Evolutionary conservation across 2,888 invertebrate species (phyloP), one percentile per base, ranked within the genome.

Genomic region (Achlya flavicornis): DNA sequence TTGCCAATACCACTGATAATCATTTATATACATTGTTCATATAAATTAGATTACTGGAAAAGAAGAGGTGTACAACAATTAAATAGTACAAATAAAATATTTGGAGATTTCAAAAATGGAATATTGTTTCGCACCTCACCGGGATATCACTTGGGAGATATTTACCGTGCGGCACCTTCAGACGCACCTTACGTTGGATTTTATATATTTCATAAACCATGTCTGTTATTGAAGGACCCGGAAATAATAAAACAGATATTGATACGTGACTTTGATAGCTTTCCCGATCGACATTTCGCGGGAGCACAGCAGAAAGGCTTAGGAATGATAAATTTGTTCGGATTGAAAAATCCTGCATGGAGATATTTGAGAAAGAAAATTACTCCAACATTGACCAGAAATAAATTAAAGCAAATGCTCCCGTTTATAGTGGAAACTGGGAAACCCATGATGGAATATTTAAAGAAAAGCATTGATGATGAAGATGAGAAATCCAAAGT

Each of bases 181-280:
- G 67, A 75, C 16, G 71, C 65, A 0, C 74, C 76, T 0, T 72
- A 65, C n/a, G 66, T 76, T 8, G 79, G 79, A 0, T 78, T 79
- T 62, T 79, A 78, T 43, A 75, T 79, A 12, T 75, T 78, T 60
- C 78, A 78, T 53, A 79, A 78, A 41, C 78, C 79, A 0, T 78
- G 77, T 61, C 66, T 79, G 1, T 64, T 77, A 8, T 61, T 79
- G 19, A 71, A 70, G 59, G 77, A 79, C 26, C 77, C 76, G 3
- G 65, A 75, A 35, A 60, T 77, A n/a, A 78, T 79, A 14, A 78
- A 77, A 33, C 75, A 79, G 19, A 72, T 79, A 10, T 59, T 79
- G 19, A 66, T 75, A 12, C 64, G 66, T 8, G 77, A 78, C 62
- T 77, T 77, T 41, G 68, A 75, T 7, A 72, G 72, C 7, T 79